Base-by-base conservation (phyloP, 2,888 invertebrate species). In the Lasioglossum malachurum region DNA sequence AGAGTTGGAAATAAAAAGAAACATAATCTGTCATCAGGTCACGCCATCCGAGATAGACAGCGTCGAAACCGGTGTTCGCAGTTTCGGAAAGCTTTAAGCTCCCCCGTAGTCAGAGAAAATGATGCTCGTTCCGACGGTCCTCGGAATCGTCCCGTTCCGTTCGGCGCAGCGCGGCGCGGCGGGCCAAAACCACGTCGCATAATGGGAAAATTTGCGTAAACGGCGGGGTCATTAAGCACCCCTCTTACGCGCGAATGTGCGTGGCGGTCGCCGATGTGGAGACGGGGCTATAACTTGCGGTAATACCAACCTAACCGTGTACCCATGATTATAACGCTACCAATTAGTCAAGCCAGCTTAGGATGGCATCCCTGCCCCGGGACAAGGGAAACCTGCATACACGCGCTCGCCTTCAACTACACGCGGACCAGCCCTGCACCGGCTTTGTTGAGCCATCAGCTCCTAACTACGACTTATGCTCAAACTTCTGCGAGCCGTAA, bases 181-280 rank as follows among this genome's bases (percentile, higher is more conserved):
- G 93, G 92, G 85, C 92, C 94, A 92, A 94, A 95, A 94, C 93
- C 94, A 92, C 93, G 93, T 93, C 91, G 93, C 93, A 93, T 95
- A 95, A 95, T 95, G 94, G 95, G 94, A 95, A 95, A 95, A 95
- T 95, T 95, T 95, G 95, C 95, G 95, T 95, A 95, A 95, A 95
- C 95, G 95, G 92, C 92, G 93, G 93, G 94, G 94, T 95, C 95
- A 95, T 95, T 95, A 95, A 95, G 94, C 94, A 92, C 86, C 90
- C 86, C 88, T 88, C 90, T 84, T 89, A 91, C 91, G 91, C 89
- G 88, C 89, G 90, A 89, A 89, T 90, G 91, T 91, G 92, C 90
- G 90, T 90, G 91, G 87, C 87, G 91, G 92, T 88, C 88, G 88
- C 90, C 90, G 87, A 91, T 87, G 88, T 86, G 90, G 91, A 87